Evolutionary conservation across 2,113 vertebrate genomes (phyloP), one percentile per base, ranked within the genome.

Genomic region (Maccullochella peelii): DNA sequence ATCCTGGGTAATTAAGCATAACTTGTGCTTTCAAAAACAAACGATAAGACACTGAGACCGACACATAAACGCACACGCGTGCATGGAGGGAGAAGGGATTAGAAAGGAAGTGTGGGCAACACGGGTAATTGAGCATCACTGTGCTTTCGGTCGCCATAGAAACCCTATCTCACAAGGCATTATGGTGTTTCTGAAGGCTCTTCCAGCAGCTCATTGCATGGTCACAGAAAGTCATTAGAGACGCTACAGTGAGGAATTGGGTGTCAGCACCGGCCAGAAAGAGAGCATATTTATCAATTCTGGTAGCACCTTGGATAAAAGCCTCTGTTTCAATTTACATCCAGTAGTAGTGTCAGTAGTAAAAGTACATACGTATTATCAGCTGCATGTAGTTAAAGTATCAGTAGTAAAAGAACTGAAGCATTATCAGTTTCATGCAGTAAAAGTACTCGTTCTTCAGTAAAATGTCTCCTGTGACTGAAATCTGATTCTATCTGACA

Each of bases 141-240:
- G 66, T 82, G 78, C 59, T 49, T 66, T 54, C 5, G 12, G 82
- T 89, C 10, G 75, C 27, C 75, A 84, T 89, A 36, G 88, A 72
- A 89, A 89, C 82, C 3, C 18, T 6, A 55, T 54, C 65, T 86
- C 65, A 47, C 23, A 2, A 63, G 58, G 68, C 61, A 52, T n/a
- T 23, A 62, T 8, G 62, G 23, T 9, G 50, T 63, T 54, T 78
- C 18, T 20, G 73, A 23, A 27, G 23, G 55, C 54, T 74, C 38
- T 61, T 47, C 21, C 36, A 58, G 65, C 42, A 57, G 74, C 76
- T 86, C 40, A n/a, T 50, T 54, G 75, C 47, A 23, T 11, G 47
- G 44, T 40, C 55, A 49, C 30, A 50, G 49, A 55, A 27, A 55
- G 58, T 49, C 58, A 70, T 61, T 33, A 62, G 57, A 71, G 68